Conservation (phyloP, 2,113 vertebrate genomes). For the Corapipo altera region DNA sequence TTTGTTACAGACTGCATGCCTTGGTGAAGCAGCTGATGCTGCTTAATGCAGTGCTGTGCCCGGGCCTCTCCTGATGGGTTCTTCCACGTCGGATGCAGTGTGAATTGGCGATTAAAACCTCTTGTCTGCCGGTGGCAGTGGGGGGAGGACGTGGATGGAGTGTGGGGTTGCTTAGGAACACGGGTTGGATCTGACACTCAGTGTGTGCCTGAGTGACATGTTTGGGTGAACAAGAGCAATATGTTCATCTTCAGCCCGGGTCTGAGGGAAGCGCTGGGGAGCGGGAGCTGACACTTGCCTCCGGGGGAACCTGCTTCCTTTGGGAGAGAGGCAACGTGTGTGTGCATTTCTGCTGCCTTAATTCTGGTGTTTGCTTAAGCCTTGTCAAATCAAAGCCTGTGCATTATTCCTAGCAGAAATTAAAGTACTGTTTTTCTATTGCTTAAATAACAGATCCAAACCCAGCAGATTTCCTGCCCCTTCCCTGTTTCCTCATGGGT, state of each 20-base stretch:
- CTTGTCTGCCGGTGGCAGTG: not conserved
- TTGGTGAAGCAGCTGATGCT: not conserved
- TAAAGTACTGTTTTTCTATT: not conserved
- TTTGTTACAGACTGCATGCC: not conserved
- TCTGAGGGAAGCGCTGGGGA: accelerated
- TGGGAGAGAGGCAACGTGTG: accelerated
- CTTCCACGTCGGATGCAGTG: accelerated
- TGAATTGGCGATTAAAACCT: not conserved
- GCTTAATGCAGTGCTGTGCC: not conserved
- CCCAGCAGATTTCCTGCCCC: not conserved
- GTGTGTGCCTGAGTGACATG: not conserved
- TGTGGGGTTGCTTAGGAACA: slow-evolving; percentile 26
- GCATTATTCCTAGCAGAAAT: not conserved
- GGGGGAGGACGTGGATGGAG: not conserved
- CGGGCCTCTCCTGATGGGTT: not conserved
- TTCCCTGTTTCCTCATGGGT: not conserved
- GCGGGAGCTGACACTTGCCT: not conserved
- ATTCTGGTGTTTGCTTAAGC: not conserved
- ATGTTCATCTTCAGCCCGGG: not conserved
- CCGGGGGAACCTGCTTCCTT: not conserved
- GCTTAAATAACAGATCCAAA: not conserved
- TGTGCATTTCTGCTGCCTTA: not conserved
- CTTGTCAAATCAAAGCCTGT: not conserved
- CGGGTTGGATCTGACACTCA: not conserved
- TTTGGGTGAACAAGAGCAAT: not conserved